A percentile compares a stretch with the other conserved stretches of the same genome.
These are phyloP conservation scores for Digitonthophagus gazella DNA, from an alignment of 2,888 invertebrate genomes.

Conservation along the genomic window DNA sequence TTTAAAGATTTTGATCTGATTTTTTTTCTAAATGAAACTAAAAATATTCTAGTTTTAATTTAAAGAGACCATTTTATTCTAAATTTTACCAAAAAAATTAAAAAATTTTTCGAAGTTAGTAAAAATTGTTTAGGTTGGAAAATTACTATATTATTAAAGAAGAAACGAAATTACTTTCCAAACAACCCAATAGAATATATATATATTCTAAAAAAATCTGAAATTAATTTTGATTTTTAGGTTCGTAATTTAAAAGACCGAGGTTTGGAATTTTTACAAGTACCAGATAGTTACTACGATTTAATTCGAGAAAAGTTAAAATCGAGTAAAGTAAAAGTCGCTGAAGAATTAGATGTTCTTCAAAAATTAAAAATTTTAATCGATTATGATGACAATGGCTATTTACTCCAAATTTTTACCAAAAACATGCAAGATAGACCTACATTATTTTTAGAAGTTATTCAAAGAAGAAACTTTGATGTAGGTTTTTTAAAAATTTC, in stretches of 20 bases:
- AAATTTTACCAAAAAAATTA: no score
- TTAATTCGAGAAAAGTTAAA: constrained; percentile 74
- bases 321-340: constrained; percentile 74
- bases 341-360: constrained; percentile 79
- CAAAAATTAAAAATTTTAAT: constrained; percentile 87
- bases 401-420: constrained; percentile 94
- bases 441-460: constrained; percentile 94
- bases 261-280: constrained; percentile 86
- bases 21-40: no score
- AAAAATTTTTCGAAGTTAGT: no score
- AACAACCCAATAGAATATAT: no score
- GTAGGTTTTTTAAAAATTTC: constrained; percentile 56
- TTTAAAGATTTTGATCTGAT: no score
- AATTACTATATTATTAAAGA: no score
- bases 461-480: constrained; percentile 91
- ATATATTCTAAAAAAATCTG: no score
- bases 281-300: constrained; percentile 89
- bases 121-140: no score
- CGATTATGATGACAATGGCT: constrained; percentile 97
- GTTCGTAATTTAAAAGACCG: constrained; percentile 72
- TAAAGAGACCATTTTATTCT: no score
- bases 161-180: no score
- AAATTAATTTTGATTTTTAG: constrained; percentile 50
- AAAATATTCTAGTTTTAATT: no score
- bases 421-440: constrained; percentile 97